Conservation (phyloP, 2,797 vertebrate genomes). For the Rhynchonycteris naso region DNA sequence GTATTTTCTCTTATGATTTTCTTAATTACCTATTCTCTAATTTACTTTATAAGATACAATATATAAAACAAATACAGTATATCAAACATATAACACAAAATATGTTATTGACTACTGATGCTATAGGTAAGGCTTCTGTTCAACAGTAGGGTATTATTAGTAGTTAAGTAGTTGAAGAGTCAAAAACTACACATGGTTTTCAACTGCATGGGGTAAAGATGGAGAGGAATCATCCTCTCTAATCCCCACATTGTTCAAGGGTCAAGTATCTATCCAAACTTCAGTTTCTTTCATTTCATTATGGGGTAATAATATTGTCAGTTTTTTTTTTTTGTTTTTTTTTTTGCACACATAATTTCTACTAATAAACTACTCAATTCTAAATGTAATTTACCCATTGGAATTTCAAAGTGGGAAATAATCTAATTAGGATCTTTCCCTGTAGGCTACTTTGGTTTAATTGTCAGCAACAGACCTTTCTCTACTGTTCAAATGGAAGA, state of each 20-base stretch:
- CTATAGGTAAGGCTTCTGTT: not conserved
- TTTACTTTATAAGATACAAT: not conserved
- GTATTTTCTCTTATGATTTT: not conserved
- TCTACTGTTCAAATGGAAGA: not conserved
- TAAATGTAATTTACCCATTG: not conserved
- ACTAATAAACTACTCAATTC: not conserved
- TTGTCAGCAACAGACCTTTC: not conserved
- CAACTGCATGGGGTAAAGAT: not conserved
- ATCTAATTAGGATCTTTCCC: constrained; percentile 1
- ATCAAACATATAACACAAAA: not conserved
- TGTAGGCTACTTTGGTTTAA: not conserved
- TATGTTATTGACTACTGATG: not conserved
- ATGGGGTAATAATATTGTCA: not conserved
- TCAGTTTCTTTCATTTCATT: not conserved
- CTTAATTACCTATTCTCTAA: not conserved
- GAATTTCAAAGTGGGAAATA: not conserved
- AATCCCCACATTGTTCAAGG: not conserved
- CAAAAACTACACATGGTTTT: not conserved
- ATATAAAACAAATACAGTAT: not conserved
- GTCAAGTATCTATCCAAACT: not conserved
- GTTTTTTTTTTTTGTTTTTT: not conserved
- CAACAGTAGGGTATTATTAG: not conserved
- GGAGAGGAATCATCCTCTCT: not conserved
- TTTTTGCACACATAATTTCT: not conserved
- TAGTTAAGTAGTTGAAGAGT: not conserved